phyloP scores from a whole-genome alignment of 2,797 vertebrate species.

The Rousettus madagascariensis region DNA sequence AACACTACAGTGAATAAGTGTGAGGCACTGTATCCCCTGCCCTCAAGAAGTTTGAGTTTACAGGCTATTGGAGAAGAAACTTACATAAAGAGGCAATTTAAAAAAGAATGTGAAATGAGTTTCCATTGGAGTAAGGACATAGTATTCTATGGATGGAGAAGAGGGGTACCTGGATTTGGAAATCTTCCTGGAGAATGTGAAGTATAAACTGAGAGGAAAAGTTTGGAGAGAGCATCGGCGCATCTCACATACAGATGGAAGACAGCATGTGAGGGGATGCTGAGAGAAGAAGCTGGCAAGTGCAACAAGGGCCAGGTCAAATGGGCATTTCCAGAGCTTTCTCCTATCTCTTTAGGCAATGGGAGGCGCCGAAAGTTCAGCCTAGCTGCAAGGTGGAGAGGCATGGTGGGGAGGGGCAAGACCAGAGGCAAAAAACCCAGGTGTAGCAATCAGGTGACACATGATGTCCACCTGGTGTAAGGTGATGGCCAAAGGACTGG shows the following conservation, averaged over 20 bases:
- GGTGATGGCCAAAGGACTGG: neutral
- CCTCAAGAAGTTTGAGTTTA: neutral
- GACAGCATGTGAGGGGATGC: neutral
- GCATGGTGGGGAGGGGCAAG: fast-evolving
- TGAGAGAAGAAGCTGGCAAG: neutral
- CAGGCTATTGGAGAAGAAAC: neutral
- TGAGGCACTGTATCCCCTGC: neutral
- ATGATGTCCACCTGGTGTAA: neutral
- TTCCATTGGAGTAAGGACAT: neutral
- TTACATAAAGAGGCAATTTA: neutral
- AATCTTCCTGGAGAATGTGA: neutral
- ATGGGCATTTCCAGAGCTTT: neutral
- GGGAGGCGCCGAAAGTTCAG: neutral
- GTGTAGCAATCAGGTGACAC: neutral
- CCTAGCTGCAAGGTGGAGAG: neutral
- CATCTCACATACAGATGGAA: neutral
- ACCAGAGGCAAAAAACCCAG: neutral
- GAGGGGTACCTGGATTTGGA: neutral
- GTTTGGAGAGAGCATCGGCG: neutral
- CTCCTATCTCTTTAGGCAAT: neutral
- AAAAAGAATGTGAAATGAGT: neutral
- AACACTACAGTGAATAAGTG: neutral
- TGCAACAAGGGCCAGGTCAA: neutral
- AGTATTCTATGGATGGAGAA: neutral
- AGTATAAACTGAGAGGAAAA: neutral